Evolutionary conservation across 2,888 invertebrate species (phyloP).

Genomic region (Troides helena): DNA sequence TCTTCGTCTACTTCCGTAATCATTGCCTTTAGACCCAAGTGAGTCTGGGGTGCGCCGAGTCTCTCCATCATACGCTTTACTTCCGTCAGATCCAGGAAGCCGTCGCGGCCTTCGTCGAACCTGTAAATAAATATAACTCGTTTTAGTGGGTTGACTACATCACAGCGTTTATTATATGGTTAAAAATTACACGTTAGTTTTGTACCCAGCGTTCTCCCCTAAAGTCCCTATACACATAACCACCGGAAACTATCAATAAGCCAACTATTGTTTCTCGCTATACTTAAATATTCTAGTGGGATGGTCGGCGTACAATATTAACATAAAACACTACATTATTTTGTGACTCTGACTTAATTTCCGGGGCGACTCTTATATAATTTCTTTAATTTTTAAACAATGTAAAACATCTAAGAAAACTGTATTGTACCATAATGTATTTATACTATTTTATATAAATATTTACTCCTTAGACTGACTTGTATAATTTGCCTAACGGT

Average conservation of each 20-base stretch:
- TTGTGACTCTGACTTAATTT: too few relatives aligned
- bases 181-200: too few relatives aligned
- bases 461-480: too few relatives aligned
- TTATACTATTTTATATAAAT: too few relatives aligned
- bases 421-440: too few relatives aligned
- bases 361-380: too few relatives aligned
- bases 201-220: too few relatives aligned
- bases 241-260: not conserved
- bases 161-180: too few relatives aligned
- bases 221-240: not conserved
- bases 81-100: conserved; percentile 92
- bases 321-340: too few relatives aligned
- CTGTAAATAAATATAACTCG: conserved; percentile 76
- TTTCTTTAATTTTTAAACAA: too few relatives aligned
- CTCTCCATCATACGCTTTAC: conserved; percentile 98
- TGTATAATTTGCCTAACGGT: too few relatives aligned
- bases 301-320: not conserved
- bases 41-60: conserved; percentile 96
- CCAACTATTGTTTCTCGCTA: not conserved
- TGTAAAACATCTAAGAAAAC: too few relatives aligned
- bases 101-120: conserved; percentile 94
- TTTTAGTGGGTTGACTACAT: not conserved
- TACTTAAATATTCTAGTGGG: not conserved
- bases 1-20: conserved; percentile 95
- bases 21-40: conserved; percentile 96